phyloP scores from a whole-genome alignment of 2,797 vertebrate genomes.

The Thaleichthys pacificus region DNA sequence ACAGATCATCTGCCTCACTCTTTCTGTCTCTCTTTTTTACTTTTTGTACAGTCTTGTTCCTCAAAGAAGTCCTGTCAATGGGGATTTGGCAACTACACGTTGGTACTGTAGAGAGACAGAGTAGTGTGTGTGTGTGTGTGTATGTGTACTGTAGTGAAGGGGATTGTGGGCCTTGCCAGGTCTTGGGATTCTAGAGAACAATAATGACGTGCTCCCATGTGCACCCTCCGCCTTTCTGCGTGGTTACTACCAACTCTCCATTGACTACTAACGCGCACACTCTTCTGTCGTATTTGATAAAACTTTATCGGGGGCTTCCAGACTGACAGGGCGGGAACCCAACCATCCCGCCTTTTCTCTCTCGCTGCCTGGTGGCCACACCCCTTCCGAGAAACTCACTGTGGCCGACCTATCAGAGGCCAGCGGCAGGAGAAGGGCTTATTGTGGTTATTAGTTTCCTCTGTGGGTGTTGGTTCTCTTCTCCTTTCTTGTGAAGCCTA shows the following conservation, averaged over 20 bases:
- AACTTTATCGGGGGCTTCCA: slow-evolving; percentile 45
- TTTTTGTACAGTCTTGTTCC: neutral
- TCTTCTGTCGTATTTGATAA: slow-evolving; percentile 36
- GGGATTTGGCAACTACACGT: too few relatives aligned
- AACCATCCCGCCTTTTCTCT: neutral
- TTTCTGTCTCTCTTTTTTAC: neutral
- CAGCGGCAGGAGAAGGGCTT: slow-evolving; percentile 9
- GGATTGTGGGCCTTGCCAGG: too few relatives aligned
- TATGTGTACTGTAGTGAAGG: slow-evolving; percentile 4
- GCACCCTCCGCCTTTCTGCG: too few relatives aligned
- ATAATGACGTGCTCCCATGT: too few relatives aligned
- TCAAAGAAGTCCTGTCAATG: too few relatives aligned
- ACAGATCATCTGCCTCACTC: neutral
- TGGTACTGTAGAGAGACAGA: neutral
- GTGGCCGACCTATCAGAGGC: slow-evolving; percentile 22
- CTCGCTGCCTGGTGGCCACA: neutral
- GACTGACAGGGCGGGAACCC: slow-evolving; percentile 19
- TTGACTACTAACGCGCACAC: slow-evolving; percentile 2
- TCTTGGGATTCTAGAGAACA: too few relatives aligned
- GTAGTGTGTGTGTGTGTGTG: neutral
- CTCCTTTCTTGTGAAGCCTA: slow-evolving; percentile 42
- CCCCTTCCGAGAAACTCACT: slow-evolving; percentile 54
- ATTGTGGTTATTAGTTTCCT: slow-evolving; percentile 42
- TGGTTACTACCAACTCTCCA: neutral
- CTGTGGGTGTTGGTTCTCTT: slow-evolving; percentile 29